phyloP scores from a whole-genome alignment of 2,888 invertebrate species.

The Anthophora plumipes region DNA sequence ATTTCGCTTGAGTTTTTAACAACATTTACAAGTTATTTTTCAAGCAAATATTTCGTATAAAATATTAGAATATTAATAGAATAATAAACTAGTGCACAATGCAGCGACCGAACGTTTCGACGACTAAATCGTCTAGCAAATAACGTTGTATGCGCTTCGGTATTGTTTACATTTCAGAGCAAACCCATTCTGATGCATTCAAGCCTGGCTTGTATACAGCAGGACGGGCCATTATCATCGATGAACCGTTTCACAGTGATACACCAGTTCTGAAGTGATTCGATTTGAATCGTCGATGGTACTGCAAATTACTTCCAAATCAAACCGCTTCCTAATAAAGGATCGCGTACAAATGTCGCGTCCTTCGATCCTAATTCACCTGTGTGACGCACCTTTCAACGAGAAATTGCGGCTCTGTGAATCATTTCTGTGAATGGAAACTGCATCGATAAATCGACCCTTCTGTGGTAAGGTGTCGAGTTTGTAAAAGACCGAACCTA shows the following conservation, averaged over 20 bases:
- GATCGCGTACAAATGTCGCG: neutral
- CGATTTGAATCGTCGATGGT: conserved; percentile 30
- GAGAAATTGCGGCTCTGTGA: conserved; percentile 1
- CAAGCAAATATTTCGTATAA: too few species aligned
- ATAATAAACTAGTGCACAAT: neutral
- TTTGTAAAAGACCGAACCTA: neutral
- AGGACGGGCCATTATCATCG: conserved; percentile 14
- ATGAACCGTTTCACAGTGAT: conserved; percentile 24
- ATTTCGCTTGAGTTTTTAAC: too few species aligned
- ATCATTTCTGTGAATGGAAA: too few species aligned
- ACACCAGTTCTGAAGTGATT: conserved; percentile 15
- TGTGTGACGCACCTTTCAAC: neutral
- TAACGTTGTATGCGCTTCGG: neutral
- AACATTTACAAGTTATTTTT: neutral
- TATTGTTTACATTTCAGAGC: conserved; percentile 25
- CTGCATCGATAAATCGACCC: too few species aligned
- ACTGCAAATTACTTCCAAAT: conserved; percentile 39
- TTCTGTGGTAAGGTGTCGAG: too few species aligned
- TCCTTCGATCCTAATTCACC: neutral
- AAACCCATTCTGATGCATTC: neutral
- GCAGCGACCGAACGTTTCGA: neutral
- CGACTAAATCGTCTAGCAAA: neutral
- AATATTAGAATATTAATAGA: neutral
- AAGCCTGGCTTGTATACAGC: neutral
- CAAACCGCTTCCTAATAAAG: conserved; percentile 26